These are phyloP conservation scores for Ovis aries DNA, from an alignment of 2,113 vertebrate species.

Conservation along the genomic window DNA sequence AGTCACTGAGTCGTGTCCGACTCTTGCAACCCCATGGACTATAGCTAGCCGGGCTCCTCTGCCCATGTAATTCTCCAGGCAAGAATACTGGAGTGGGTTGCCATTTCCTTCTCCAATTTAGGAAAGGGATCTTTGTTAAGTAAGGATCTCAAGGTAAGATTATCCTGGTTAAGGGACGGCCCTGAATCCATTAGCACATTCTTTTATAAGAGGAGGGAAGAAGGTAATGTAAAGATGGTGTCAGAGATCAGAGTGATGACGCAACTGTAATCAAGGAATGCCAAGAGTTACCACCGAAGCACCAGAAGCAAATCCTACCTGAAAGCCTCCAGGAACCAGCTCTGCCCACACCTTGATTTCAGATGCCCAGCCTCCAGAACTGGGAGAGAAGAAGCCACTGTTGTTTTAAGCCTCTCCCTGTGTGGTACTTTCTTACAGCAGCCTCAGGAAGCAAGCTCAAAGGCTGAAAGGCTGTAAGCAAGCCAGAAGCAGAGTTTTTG, in stretches of 20 bases:
- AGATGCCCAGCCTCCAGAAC: not conserved
- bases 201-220: not conserved
- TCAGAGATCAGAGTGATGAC: not conserved
- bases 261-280: not conserved
- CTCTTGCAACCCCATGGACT: not conserved
- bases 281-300: not conserved
- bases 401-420: not conserved
- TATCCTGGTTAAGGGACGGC: not conserved
- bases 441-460: not conserved
- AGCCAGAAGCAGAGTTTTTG: not conserved
- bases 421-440: not conserved
- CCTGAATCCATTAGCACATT: not conserved
- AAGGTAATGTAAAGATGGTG: not conserved
- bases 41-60: not conserved
- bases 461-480: not conserved
- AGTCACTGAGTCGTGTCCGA: rapidly evolving
- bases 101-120: not conserved
- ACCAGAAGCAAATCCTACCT: not conserved
- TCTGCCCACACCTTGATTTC: not conserved
- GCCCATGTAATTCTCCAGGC: not conserved
- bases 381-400: not conserved
- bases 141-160: not conserved
- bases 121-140: not conserved
- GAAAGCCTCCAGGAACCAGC: not conserved
- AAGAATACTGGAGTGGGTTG: not conserved